A percentile compares a stretch with the other conserved stretches of the same genome.
phyloP scores from a whole-genome alignment of 2,888 invertebrate species.

The Habroteleia sp. region DNA sequence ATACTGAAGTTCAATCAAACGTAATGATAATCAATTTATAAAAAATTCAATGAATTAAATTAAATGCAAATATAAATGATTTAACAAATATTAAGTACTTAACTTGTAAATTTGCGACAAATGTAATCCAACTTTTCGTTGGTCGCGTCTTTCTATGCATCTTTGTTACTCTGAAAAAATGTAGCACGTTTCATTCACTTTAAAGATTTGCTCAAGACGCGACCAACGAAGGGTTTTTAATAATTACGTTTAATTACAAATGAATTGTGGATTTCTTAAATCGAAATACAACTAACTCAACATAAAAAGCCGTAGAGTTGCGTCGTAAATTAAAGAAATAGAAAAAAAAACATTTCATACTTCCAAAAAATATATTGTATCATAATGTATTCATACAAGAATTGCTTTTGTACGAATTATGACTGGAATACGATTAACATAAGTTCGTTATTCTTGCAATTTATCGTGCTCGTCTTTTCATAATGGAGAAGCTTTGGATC shows the following conservation, averaged over 20 bases:
- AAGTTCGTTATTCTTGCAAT: conserved; percentile 36
- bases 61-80: conserved; percentile 5
- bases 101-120: neutral
- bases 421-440: conserved; percentile 33
- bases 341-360: conserved; percentile 21
- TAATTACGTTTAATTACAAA: conserved; percentile 2
- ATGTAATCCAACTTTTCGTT: conserved; percentile 6
- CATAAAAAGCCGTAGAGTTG: conserved; percentile 9
- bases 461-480: conserved; percentile 43
- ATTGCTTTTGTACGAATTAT: conserved; percentile 38
- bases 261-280: conserved; percentile 15
- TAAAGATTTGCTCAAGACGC: too few relatives aligned
- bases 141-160: too few relatives aligned
- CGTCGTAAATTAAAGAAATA: conserved; percentile 21
- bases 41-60: neutral
- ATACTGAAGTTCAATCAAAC: conserved; percentile 25
- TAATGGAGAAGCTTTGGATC: conserved; percentile 36
- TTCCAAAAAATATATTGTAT: conserved; percentile 33
- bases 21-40: conserved; percentile 23
- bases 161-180: too few relatives aligned
- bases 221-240: too few relatives aligned
- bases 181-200: too few relatives aligned
- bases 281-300: neutral
- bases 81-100: conserved; percentile 23
- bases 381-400: conserved; percentile 6